These are phyloP conservation scores for Eupithecia centaureata DNA, from an alignment of 2,888 invertebrate genomes.

Conservation along the genomic window DNA sequence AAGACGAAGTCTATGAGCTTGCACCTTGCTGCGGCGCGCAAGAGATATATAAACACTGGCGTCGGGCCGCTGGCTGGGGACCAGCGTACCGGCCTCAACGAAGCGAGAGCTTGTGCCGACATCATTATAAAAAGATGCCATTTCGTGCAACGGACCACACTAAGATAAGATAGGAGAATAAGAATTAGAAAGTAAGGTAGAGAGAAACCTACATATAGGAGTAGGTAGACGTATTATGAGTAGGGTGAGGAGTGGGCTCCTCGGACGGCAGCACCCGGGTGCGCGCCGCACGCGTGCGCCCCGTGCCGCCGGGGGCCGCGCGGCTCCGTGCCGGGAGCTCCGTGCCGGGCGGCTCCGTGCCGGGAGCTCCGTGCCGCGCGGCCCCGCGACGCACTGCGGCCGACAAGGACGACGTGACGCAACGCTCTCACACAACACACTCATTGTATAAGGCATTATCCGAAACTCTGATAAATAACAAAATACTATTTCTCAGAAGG, in stretches of 20 bases:
- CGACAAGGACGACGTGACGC: not conserved
- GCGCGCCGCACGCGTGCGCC: slow-evolving; percentile 4
- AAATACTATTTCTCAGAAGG: not conserved
- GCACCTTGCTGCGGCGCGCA: not conserved
- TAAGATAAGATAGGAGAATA: slow-evolving; percentile 2
- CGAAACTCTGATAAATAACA: not conserved
- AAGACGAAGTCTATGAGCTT: not conserved
- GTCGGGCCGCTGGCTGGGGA: not conserved
- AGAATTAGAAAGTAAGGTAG: not conserved
- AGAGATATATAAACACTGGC: not conserved
- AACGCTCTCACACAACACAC: not conserved
- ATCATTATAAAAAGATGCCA: not conserved
- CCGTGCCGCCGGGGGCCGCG: slow-evolving; percentile 6
- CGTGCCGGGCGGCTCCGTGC: slow-evolving; percentile 25
- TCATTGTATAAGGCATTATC: not conserved
- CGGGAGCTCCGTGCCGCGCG: slow-evolving; percentile 21
- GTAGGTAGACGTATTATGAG: slow-evolving; percentile 8
- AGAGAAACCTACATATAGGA: slow-evolving; percentile 1
- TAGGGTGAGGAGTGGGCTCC: slow-evolving; percentile 33
- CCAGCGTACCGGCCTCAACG: not conserved
- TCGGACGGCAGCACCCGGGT: slow-evolving; percentile 54
- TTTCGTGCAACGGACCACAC: not conserved
- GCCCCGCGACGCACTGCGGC: slow-evolving; percentile 30
- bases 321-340: not conserved
- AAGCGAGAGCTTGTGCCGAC: not conserved